Percentiles rank a stretch among this genome's conserved stretches.
Conservation (phyloP, 2,888 invertebrate genomes). For the Drosophila limbata region DNA sequence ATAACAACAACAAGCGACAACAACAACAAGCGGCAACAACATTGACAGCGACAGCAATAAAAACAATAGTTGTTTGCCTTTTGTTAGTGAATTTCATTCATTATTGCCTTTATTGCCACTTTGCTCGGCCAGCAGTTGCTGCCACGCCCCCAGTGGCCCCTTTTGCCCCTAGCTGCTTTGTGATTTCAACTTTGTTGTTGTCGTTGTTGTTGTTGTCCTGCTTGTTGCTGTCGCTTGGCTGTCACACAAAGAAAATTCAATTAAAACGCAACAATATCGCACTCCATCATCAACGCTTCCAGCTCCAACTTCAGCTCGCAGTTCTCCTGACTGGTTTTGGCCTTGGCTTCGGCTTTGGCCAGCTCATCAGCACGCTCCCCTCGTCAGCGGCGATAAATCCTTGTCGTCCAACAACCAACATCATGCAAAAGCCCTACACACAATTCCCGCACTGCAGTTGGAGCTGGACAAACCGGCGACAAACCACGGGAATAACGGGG, state of each 20-base stretch:
- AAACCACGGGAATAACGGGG: constrained; percentile 10
- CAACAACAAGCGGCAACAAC: constrained; percentile 1
- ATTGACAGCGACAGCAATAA: constrained; percentile 56
- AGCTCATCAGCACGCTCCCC: constrained; percentile 59
- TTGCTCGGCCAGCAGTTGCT: constrained; percentile 29
- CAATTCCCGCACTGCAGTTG: constrained; percentile 27
- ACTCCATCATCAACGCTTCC: constrained; percentile 78
- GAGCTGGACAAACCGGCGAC: neutral
- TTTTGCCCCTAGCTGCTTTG: constrained; percentile 8
- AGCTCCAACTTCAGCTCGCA: constrained; percentile 6
- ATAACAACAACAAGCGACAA: neutral
- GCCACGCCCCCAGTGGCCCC: neutral
- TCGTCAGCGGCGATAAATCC: constrained; percentile 78
- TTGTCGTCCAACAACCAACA: constrained; percentile 62
- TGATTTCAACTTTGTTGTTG: constrained; percentile 25
- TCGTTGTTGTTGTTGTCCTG: constrained; percentile 45
- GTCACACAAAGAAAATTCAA: constrained; percentile 83
- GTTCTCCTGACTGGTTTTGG: constrained; percentile 1
- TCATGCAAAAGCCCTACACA: constrained; percentile 57
- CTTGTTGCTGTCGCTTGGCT: constrained; percentile 53
- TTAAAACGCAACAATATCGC: constrained; percentile 84
- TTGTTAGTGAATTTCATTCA: constrained; percentile 76
- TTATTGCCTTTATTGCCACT: constrained; percentile 78
- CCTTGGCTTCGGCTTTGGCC: constrained; percentile 30
- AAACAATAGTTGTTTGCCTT: constrained; percentile 74